Percentiles rank a stretch among this genome's conserved stretches.
Conservation (phyloP, 2,113 vertebrate species). For the Tympanuchus pallidicinctus region DNA sequence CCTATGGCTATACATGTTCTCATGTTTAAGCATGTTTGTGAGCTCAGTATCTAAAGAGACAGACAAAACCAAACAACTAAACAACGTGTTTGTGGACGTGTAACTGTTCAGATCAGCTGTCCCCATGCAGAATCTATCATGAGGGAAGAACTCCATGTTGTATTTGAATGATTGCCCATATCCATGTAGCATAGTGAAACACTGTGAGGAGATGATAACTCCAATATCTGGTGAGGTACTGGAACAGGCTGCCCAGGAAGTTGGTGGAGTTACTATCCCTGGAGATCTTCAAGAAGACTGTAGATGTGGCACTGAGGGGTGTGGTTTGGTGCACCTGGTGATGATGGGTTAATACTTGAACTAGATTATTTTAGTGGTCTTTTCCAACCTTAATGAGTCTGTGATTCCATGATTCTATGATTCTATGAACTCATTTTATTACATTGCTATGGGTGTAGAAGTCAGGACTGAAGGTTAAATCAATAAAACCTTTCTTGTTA, state of each 20-base stretch:
- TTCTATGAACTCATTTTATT: background rate
- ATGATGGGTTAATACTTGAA: too few relatives aligned
- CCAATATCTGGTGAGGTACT: too few relatives aligned
- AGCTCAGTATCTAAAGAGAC: background rate
- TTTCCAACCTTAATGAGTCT: too few relatives aligned
- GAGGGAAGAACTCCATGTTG: background rate
- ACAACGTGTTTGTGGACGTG: background rate
- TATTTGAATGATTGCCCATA: background rate
- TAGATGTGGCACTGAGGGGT: too few relatives aligned
- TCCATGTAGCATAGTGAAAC: background rate
- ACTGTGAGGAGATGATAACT: background rate
- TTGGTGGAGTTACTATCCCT: too few relatives aligned
- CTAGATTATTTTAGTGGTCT: too few relatives aligned
- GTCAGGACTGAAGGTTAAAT: background rate
- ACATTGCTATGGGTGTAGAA: background rate
- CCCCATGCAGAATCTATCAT: background rate
- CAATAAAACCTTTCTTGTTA: background rate
- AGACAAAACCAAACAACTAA: background rate
- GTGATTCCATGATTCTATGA: too few relatives aligned
- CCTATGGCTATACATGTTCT: accelerated
- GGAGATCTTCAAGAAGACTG: too few relatives aligned
- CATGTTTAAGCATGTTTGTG: background rate
- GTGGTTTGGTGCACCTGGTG: too few relatives aligned
- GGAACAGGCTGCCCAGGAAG: too few relatives aligned
- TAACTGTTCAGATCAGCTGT: background rate